Percentiles rank a stretch among this genome's conserved stretches.
These are phyloP conservation scores for Tetragonula carbonaria DNA, from an alignment of 2,888 invertebrate species.

Conservation along the genomic window DNA sequence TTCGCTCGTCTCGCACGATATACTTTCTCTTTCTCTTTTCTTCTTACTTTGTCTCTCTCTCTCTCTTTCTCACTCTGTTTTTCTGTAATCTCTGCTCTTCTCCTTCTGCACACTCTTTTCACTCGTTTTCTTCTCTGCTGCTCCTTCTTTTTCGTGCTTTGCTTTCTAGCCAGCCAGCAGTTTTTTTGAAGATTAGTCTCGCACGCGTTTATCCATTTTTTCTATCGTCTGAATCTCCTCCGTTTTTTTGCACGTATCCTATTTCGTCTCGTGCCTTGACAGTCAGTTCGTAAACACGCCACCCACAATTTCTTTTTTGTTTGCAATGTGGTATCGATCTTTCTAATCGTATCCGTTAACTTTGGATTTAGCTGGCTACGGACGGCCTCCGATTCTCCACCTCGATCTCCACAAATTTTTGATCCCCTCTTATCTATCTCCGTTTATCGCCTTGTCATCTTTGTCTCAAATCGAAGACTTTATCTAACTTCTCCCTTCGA, in stretches of 20 bases:
- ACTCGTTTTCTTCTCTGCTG: slow-evolving; percentile 51
- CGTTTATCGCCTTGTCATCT: neutral
- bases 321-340: slow-evolving; percentile 46
- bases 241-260: slow-evolving; percentile 18
- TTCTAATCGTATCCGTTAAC: slow-evolving; percentile 28
- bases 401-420: slow-evolving; percentile 6
- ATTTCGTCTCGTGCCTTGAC: neutral
- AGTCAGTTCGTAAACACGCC: slow-evolving; percentile 32
- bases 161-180: slow-evolving; percentile 19
- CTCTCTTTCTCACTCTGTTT: neutral
- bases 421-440: neutral
- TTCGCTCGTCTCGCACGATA: slow-evolving; percentile 63
- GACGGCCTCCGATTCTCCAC: slow-evolving; percentile 24
- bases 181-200: slow-evolving; percentile 45
- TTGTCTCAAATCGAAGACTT: neutral
- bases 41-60: slow-evolving; percentile 10
- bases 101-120: slow-evolving; percentile 12
- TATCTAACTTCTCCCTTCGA: neutral
- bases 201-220: slow-evolving; percentile 54
- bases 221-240: slow-evolving; percentile 26
- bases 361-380: slow-evolving; percentile 27
- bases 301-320: slow-evolving; percentile 17
- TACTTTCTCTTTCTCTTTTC: neutral
- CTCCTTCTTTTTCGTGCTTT: slow-evolving; percentile 49
- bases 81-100: neutral